Evolutionary conservation across 2,888 invertebrate species (phyloP).

Genomic region (Xestia ashworthii): DNA sequence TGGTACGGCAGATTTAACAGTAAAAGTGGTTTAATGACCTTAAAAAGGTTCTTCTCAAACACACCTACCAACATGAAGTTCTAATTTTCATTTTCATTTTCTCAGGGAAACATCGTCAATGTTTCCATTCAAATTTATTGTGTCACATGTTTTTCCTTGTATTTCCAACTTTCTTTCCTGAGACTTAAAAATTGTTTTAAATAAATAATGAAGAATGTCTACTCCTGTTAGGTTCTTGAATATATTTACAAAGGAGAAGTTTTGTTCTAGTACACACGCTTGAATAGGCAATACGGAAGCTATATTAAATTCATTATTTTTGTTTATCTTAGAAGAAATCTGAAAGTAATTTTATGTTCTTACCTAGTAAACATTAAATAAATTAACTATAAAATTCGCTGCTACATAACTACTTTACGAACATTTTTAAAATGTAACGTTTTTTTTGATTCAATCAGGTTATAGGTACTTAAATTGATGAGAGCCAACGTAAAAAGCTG

Average conservation of each 20-base stretch:
- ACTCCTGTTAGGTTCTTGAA: slow-evolving; percentile 1
- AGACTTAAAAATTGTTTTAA: slow-evolving; percentile 8
- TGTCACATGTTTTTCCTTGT: background rate
- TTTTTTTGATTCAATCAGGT: background rate
- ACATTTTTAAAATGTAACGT: background rate
- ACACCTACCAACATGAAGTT: background rate
- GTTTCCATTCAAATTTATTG: background rate
- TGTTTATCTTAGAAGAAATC: background rate
- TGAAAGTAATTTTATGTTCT: no score
- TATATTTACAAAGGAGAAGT: slow-evolving; percentile 11
- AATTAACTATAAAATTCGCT: no score
- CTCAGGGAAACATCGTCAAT: background rate
- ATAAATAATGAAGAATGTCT: slow-evolving; percentile 8
- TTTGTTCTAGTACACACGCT: slow-evolving; percentile 9
- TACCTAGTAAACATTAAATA: no score
- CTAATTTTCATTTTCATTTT: background rate
- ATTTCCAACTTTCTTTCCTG: background rate
- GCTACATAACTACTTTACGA: background rate
- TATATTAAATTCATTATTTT: slow-evolving; percentile 6
- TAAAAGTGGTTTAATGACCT: background rate
- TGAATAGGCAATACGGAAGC: slow-evolving; percentile 22
- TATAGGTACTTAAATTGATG: background rate
- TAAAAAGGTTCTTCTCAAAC: background rate
- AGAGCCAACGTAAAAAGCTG: background rate
- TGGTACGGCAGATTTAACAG: background rate